Evolutionary conservation across 2,797 vertebrate genomes (phyloP).

Genomic region (Platyrinchus mystaceus): DNA sequence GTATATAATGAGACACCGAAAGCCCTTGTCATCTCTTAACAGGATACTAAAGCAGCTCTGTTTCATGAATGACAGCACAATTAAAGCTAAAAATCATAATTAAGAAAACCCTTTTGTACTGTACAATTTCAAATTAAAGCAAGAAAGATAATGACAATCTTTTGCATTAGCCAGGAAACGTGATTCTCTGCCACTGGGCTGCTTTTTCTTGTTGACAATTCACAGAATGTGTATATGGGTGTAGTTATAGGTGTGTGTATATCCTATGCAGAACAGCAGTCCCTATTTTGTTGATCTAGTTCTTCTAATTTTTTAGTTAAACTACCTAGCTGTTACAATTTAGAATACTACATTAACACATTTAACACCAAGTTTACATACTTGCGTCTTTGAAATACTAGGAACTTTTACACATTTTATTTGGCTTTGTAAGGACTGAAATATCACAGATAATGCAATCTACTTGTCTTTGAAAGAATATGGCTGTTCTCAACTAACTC

Average conservation of each 20-base stretch:
- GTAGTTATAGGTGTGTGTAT: conserved; percentile 51
- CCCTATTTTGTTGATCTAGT: conserved; percentile 75
- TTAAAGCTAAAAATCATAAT: conserved; percentile 78
- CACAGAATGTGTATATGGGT: conserved; percentile 65
- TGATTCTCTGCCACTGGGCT: conserved; percentile 72
- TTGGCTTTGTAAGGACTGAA: conserved; percentile 82
- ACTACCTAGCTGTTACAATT: conserved; percentile 79
- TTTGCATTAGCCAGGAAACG: conserved; percentile 76
- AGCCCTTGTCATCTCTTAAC: conserved; percentile 77
- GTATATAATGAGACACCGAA: conserved; percentile 72
- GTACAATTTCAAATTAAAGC: conserved; percentile 77
- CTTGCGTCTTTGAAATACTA: conserved; percentile 80
- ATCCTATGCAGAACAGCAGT: conserved; percentile 67
- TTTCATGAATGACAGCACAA: conserved; percentile 78
- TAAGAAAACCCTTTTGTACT: conserved; percentile 68
- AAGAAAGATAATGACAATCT: conserved; percentile 70
- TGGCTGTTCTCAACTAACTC: conserved; percentile 80
- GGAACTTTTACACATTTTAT: conserved; percentile 79
- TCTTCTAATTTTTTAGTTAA: conserved; percentile 77
- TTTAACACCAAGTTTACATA: conserved; percentile 80
- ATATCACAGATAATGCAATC: conserved; percentile 78
- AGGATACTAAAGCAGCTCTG: conserved; percentile 75
- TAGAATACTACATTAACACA: conserved; percentile 80
- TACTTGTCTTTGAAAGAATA: conserved; percentile 76
- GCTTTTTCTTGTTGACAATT: conserved; percentile 55